phyloP scores from a whole-genome alignment of 2,113 vertebrate genomes.

The Euleptes europaea region DNA sequence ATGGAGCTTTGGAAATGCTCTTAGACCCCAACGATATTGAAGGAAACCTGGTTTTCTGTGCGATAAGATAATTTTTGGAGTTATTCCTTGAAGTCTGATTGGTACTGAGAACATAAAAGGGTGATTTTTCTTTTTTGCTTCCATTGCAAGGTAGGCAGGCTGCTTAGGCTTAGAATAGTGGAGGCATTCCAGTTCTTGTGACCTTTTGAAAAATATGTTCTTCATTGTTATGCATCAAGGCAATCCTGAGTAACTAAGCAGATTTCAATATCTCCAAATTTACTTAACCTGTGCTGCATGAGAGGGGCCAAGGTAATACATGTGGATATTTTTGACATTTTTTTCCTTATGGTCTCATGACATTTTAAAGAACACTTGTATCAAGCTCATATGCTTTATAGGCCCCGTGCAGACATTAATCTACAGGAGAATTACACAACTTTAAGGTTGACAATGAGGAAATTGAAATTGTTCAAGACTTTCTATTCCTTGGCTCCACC shows the following conservation, averaged over 20 bases:
- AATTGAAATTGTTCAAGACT: no score
- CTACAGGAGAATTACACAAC: no score
- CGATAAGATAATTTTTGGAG: not conserved
- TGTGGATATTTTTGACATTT: not conserved
- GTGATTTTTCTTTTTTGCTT: not conserved
- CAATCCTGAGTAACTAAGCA: not conserved
- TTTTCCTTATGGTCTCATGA: not conserved
- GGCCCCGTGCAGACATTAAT: not conserved
- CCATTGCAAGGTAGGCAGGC: not conserved
- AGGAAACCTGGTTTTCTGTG: not conserved
- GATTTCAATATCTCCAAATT: not conserved
- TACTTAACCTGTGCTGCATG: not conserved
- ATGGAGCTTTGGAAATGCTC: not conserved
- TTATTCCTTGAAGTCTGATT: not conserved
- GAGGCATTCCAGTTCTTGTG: not conserved
- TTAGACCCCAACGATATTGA: not conserved
- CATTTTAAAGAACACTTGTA: not conserved
- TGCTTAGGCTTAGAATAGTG: not conserved
- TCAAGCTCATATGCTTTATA: not conserved
- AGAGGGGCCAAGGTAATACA: not conserved
- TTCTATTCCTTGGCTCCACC: no score
- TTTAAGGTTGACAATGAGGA: no score
- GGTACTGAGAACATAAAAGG: not conserved
- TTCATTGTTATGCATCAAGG: not conserved
- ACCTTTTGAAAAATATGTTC: not conserved